Conservation (phyloP, 53 echinoderm and acorn worm species). For the Henricia sp. region DNA sequence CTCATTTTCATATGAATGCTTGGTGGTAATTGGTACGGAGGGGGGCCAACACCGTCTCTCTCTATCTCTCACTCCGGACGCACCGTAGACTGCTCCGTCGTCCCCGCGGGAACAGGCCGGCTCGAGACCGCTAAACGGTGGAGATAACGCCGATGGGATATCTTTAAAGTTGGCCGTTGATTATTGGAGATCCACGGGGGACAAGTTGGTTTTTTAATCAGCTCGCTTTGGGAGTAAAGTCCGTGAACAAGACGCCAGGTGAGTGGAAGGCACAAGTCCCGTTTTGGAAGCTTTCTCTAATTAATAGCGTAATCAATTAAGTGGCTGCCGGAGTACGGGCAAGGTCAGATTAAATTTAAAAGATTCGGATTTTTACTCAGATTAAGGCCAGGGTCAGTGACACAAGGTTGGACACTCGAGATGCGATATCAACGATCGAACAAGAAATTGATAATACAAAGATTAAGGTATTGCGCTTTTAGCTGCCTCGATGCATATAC, state of each 20-base stretch:
- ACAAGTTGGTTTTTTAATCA: constrained; percentile 9
- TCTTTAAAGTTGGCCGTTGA: constrained; percentile 42
- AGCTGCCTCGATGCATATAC: too few relatives aligned
- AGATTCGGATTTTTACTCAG: too few relatives aligned
- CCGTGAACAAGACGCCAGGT: constrained; percentile 1
- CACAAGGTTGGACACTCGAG: too few relatives aligned
- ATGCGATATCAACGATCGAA: too few relatives aligned
- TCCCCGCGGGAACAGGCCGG: constrained; percentile 2
- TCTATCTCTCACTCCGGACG: not conserved
- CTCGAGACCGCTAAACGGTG: constrained; percentile 25
- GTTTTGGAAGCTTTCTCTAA: too few relatives aligned
- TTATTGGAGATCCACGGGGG: constrained; percentile 38
- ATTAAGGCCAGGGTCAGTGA: too few relatives aligned
- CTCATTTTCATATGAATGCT: constrained; percentile 6
- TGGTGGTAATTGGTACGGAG: constrained; percentile 13
- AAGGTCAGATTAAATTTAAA: too few relatives aligned
- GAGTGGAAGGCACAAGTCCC: constrained; percentile 28
- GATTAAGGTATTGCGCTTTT: too few relatives aligned
- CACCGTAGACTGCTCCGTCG: not conserved
- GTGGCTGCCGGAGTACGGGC: too few relatives aligned
- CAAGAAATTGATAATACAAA: too few relatives aligned
- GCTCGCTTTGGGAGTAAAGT: not conserved
- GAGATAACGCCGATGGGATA: constrained; percentile 27
- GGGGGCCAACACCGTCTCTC: not conserved
- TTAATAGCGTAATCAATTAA: not conserved